These are phyloP conservation scores for Synaphobranchus kaupii DNA, from an alignment of 2,797 vertebrate genomes.

Conservation along the genomic window DNA sequence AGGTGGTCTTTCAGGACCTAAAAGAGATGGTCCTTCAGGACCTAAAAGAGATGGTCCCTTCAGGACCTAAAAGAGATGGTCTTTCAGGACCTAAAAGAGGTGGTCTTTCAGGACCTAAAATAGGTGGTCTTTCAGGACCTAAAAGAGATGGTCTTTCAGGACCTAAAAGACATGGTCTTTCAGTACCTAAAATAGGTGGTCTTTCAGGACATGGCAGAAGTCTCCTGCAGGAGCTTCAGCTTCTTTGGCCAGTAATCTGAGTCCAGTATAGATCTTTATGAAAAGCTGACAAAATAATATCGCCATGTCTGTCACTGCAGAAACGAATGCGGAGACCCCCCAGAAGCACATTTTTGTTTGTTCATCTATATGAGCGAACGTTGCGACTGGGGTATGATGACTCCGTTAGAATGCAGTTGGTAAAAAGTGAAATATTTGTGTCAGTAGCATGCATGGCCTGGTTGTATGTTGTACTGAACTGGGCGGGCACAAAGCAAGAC, in stretches of 20 bases:
- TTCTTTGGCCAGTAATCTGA: constrained; percentile 12
- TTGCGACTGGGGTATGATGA: not conserved
- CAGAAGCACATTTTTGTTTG: not conserved
- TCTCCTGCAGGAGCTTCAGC: not conserved
- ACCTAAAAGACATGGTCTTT: too few relatives aligned
- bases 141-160: too few relatives aligned
- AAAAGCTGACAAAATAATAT: constrained; percentile 23
- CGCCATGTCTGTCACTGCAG: not conserved
- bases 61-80: too few relatives aligned
- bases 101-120: too few relatives aligned
- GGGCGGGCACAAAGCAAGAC: not conserved
- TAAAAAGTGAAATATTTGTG: constrained; percentile 12
- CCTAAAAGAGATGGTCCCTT: too few relatives aligned
- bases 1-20: not conserved
- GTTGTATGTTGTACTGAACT: not conserved
- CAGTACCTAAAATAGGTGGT: not conserved
- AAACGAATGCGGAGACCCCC: not conserved
- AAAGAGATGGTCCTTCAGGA: not conserved
- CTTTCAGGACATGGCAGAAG: not conserved
- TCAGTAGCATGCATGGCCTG: not conserved
- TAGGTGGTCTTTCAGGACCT: too few relatives aligned
- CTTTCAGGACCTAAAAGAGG: too few relatives aligned
- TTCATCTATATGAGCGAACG: not conserved
- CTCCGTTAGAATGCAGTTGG: not conserved
- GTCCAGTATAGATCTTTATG: constrained; percentile 4